Evolutionary conservation across 2,888 invertebrate species (phyloP).

Genomic region (Tromatobia lineatoria): DNA sequence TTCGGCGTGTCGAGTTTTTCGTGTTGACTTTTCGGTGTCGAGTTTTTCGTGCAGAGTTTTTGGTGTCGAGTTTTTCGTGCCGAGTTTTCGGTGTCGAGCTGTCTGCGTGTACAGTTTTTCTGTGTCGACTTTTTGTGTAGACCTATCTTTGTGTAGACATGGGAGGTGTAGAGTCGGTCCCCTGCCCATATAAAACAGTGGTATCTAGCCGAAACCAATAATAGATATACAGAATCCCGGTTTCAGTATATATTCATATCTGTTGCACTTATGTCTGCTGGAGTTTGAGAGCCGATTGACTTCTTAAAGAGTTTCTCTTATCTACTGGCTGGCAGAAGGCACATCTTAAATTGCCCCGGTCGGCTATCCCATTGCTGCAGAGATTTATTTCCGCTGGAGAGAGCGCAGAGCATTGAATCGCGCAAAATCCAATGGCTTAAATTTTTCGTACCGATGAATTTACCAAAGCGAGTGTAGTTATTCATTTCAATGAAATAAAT

Average conservation of each 20-base stretch:
- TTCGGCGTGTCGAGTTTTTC: too few relatives aligned
- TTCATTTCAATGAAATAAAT: constrained; percentile 33
- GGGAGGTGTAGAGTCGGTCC: too few relatives aligned
- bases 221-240: background rate
- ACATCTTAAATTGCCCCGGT: constrained; percentile 59
- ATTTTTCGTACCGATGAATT: constrained; percentile 52
- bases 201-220: constrained; percentile 44
- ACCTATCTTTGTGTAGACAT: too few relatives aligned
- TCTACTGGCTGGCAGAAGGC: constrained; percentile 57
- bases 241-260: constrained; percentile 6
- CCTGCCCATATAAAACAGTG: too few relatives aligned
- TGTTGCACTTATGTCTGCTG: constrained; percentile 42
- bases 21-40: too few relatives aligned
- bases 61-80: too few relatives aligned
- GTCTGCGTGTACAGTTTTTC: too few relatives aligned
- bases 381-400: constrained; percentile 42
- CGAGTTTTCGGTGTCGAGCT: too few relatives aligned
- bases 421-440: constrained; percentile 46
- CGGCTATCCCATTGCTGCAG: constrained; percentile 17
- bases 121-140: too few relatives aligned
- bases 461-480: background rate
- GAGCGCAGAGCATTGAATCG: constrained; percentile 18
- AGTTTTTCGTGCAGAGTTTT: too few relatives aligned
- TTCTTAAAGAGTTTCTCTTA: constrained; percentile 57
- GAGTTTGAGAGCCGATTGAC: constrained; percentile 47